Percentiles rank a stretch among this genome's conserved stretches.
Conservation (phyloP, 2,113 vertebrate genomes). For the Sciurus niger region DNA sequence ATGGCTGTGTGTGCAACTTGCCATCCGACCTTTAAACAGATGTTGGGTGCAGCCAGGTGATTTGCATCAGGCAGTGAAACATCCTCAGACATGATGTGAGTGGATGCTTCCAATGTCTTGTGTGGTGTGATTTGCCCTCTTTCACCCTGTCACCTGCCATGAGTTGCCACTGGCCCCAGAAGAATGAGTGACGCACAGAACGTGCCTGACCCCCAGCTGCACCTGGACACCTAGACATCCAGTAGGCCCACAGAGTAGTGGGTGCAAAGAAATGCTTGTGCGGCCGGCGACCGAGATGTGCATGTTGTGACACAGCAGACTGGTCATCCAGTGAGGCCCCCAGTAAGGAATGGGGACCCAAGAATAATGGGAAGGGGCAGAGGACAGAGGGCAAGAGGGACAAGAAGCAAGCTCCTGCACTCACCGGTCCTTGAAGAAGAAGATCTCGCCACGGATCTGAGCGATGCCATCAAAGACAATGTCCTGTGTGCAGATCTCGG, state of each 20-base stretch:
- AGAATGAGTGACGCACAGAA: not conserved
- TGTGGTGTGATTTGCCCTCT: not conserved
- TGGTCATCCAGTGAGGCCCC: not conserved
- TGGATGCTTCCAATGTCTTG: not conserved
- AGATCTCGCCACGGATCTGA: slow-evolving; percentile 97
- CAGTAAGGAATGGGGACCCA: too few relatives aligned
- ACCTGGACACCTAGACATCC: not conserved
- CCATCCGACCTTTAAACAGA: not conserved
- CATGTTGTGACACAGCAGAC: not conserved
- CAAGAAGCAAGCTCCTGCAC: slow-evolving; percentile 49
- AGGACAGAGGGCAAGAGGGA: not conserved
- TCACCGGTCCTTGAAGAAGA: slow-evolving; percentile 99
- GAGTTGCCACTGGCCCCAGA: not conserved
- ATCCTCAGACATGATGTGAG: not conserved
- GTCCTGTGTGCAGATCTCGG: slow-evolving; percentile 94
- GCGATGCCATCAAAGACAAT: slow-evolving; percentile 95
- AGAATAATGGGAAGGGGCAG: fast-evolving
- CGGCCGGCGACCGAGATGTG: fast-evolving
- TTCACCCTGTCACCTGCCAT: not conserved
- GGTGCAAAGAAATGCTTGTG: not conserved
- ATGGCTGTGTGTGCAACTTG: not conserved
- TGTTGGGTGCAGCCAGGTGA: not conserved
- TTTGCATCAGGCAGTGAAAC: not conserved
- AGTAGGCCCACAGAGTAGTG: not conserved
- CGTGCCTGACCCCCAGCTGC: not conserved